phyloP scores from a whole-genome alignment of 2,888 invertebrate species.

The Cheilosia vernalis region DNA sequence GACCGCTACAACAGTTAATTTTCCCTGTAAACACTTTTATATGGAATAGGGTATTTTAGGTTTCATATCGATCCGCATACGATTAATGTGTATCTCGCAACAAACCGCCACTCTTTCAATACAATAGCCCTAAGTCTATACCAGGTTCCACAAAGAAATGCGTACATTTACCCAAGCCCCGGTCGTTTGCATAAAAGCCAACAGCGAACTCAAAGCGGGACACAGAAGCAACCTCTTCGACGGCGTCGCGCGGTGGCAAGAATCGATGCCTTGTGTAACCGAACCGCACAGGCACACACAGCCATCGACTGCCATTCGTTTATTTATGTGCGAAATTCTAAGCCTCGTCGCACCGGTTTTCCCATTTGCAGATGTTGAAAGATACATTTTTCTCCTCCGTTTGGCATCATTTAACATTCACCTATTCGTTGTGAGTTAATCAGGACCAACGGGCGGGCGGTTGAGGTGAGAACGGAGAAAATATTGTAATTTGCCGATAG shows the following conservation, averaged over 20 bases:
- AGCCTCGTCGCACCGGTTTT: slow-evolving; percentile 59
- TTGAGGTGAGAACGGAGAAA: not conserved
- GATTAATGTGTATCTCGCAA: slow-evolving; percentile 47
- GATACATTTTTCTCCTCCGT: slow-evolving; percentile 35
- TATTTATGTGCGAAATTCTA: slow-evolving; percentile 71
- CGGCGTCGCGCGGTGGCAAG: slow-evolving; percentile 23
- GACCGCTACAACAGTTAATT: slow-evolving; percentile 53
- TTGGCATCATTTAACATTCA: slow-evolving; percentile 71
- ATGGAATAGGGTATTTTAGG: not conserved
- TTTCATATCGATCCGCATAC: slow-evolving; percentile 50
- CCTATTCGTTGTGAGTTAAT: slow-evolving; percentile 70
- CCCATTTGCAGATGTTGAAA: slow-evolving; percentile 53
- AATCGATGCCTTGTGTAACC: slow-evolving; percentile 66
- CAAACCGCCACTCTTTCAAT: slow-evolving; percentile 42
- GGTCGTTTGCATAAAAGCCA: slow-evolving; percentile 55
- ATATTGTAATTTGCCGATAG: slow-evolving; percentile 54
- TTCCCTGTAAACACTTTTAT: slow-evolving; percentile 40
- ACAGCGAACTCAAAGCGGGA: slow-evolving; percentile 35
- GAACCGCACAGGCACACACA: slow-evolving; percentile 56
- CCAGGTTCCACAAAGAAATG: not conserved
- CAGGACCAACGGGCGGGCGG: slow-evolving; percentile 48
- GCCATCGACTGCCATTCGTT: slow-evolving; percentile 45
- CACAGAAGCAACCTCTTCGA: slow-evolving; percentile 45
- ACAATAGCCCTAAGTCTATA: not conserved
- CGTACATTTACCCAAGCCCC: slow-evolving; percentile 35